Conservation (phyloP, 2,797 vertebrate species). For the Denticeps clupeoides region DNA sequence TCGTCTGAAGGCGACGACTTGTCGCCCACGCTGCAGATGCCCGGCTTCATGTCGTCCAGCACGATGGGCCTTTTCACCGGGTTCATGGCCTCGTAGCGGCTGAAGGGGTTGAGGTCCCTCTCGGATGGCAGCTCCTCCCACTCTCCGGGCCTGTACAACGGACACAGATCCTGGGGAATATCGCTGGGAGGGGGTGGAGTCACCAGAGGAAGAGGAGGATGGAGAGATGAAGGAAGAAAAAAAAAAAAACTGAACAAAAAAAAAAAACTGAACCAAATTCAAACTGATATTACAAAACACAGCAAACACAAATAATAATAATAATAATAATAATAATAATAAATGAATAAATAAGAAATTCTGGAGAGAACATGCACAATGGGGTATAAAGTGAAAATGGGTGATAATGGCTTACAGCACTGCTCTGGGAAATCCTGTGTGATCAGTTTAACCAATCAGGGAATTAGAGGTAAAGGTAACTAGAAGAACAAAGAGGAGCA, state of each 20-base stretch:
- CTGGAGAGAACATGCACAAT: not conserved
- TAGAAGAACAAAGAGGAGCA: not conserved
- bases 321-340: constrained; percentile 20
- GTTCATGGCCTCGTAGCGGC: constrained; percentile 82
- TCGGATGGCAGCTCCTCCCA: constrained; percentile 95
- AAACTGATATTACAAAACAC: constrained; percentile 31
- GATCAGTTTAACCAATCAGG: not conserved
- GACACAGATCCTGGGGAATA: constrained; percentile 98
- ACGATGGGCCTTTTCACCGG: constrained; percentile 53
- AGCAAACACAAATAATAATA: constrained; percentile 41
- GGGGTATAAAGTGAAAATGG: too few relatives aligned
- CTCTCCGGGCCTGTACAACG: constrained; percentile 98
- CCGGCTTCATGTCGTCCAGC: constrained; percentile 53
- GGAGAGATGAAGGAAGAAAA: constrained; percentile 55
- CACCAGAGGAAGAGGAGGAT: constrained; percentile 33
- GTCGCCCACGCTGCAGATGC: constrained; percentile 52
- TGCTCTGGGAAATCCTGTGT: too few relatives aligned
- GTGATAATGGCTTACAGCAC: too few relatives aligned
- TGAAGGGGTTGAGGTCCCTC: constrained; percentile 89
- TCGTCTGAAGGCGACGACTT: constrained; percentile 66
- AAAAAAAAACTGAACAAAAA: constrained; percentile 39
- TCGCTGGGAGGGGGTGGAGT: constrained; percentile 70
- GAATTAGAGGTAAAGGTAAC: not conserved
- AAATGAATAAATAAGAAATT: not conserved
- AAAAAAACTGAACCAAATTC: constrained; percentile 38